Conservation (phyloP, 2,888 invertebrate species). For the Eucera pruinosa region DNA sequence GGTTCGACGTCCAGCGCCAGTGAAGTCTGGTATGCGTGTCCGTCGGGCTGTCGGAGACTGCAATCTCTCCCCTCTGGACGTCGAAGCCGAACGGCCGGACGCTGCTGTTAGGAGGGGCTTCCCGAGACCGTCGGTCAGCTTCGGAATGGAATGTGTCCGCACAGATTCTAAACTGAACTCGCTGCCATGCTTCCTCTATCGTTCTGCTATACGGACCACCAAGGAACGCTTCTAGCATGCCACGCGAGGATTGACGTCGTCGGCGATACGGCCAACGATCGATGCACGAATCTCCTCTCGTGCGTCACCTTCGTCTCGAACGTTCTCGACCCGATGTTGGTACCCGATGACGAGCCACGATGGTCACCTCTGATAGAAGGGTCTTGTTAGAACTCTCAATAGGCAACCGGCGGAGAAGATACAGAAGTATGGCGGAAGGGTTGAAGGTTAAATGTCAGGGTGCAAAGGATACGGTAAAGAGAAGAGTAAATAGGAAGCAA, state of each 20-base stretch:
- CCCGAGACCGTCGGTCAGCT: slow-evolving; percentile 75
- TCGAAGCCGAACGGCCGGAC: slow-evolving; percentile 81
- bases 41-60: slow-evolving; percentile 77
- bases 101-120: slow-evolving; percentile 70
- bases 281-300: slow-evolving; percentile 32
- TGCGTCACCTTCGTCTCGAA: slow-evolving; percentile 19
- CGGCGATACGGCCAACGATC: slow-evolving; percentile 39
- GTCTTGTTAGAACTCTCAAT: not conserved
- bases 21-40: slow-evolving; percentile 77
- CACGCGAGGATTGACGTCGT: slow-evolving; percentile 52
- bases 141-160: slow-evolving; percentile 82
- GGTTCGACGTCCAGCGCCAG: slow-evolving; percentile 58
- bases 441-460: not conserved
- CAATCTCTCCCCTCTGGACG: slow-evolving; percentile 81
- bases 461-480: not conserved
- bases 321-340: not conserved
- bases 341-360: slow-evolving; percentile 20
- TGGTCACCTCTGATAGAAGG: slow-evolving; percentile 14
- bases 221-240: slow-evolving; percentile 63
- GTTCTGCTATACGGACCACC: slow-evolving; percentile 75
- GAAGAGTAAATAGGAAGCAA: not conserved
- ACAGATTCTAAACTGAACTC: slow-evolving; percentile 80
- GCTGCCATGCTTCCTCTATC: slow-evolving; percentile 73
- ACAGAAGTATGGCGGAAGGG: not conserved
- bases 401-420: not conserved